Evolutionary conservation across 2,797 vertebrate species (phyloP), one percentile per base, ranked within the genome.

Genomic region (Botia almorhae): DNA sequence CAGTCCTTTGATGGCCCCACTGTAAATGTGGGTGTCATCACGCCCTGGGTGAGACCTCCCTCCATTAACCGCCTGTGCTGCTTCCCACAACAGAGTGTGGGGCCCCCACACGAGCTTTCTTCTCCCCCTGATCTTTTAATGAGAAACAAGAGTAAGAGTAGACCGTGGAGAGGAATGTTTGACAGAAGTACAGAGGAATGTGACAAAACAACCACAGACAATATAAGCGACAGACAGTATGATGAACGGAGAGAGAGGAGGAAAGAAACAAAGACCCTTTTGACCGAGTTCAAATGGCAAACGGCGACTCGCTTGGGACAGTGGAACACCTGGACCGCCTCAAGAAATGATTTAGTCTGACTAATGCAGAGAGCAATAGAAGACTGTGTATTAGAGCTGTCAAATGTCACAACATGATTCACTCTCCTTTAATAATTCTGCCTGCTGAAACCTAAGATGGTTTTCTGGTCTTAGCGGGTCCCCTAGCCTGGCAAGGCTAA

Each of bases 151-250:
- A 71, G 69, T 67, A 73, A 53, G 46, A 72, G 68, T 29, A 78
- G 76, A 56, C 67, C 4, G 65, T 46, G 58, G 69, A 79, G 51
- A 83, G 85, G 87, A 88, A 91, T 88, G 88, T 86, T 90, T 89
- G 85, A 87, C 84, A 86, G 82, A 85, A 77, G 89, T 80, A 89
- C 89, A 83, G 79, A 89, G 85, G 80, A 87, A 84, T 91, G 90
- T 91, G 90, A 90, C 86, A 89, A 92, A 91, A 89, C 84, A 90
- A 87, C 87, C 89, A 86, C 87, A 89, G 78, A 88, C 84, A 87
- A 89, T 74, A 90, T 90, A 91, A 91, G 88, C 87, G 84, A 90
- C 87, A 53, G 75, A 71, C 55, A 69, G 63, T 53, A 53, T 85
- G 87, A 76, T 76, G 76, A 70, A 86, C 75, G 83, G 85, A 81